Evolutionary conservation across 2,888 invertebrate species (phyloP).

Genomic region (Pharmacophagus antenor): DNA sequence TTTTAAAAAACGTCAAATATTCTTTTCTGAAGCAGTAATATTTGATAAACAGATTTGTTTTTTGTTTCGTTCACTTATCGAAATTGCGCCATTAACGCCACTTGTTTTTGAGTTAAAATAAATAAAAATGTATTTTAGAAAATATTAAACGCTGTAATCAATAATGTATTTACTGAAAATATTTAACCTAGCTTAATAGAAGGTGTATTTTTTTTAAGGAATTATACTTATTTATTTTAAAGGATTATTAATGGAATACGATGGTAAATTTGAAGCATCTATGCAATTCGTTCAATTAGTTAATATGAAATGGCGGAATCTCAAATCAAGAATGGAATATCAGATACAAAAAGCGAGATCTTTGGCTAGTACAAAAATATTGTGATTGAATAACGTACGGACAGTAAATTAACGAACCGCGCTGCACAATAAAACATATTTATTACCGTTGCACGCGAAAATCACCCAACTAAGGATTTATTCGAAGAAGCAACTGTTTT

Average conservation of each 20-base stretch:
- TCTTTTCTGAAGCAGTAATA: constrained; percentile 1
- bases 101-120: neutral
- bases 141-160: too few species aligned
- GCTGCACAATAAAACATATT: constrained; percentile 47
- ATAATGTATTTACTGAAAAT: too few species aligned
- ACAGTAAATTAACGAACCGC: constrained; percentile 40
- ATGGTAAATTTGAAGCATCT: neutral
- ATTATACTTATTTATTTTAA: neutral
- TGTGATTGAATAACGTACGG: constrained; percentile 42
- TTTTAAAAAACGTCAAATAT: constrained; percentile 1
- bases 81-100: neutral
- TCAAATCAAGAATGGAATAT: constrained; percentile 34
- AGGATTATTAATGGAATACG: neutral
- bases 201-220: neutral
- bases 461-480: constrained; percentile 34
- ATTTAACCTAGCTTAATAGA: too few species aligned
- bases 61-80: neutral
- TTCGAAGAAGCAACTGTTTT: neutral
- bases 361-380: constrained; percentile 39
- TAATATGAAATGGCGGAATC: constrained; percentile 6
- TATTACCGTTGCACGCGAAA: constrained; percentile 43
- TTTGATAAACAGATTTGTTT: neutral
- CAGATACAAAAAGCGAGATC: constrained; percentile 30
- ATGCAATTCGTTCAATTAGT: too few species aligned
- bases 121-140: neutral